These are phyloP conservation scores for Paratrypauchen microcephalus DNA, from an alignment of 2,797 vertebrate genomes.

Conservation along the genomic window DNA sequence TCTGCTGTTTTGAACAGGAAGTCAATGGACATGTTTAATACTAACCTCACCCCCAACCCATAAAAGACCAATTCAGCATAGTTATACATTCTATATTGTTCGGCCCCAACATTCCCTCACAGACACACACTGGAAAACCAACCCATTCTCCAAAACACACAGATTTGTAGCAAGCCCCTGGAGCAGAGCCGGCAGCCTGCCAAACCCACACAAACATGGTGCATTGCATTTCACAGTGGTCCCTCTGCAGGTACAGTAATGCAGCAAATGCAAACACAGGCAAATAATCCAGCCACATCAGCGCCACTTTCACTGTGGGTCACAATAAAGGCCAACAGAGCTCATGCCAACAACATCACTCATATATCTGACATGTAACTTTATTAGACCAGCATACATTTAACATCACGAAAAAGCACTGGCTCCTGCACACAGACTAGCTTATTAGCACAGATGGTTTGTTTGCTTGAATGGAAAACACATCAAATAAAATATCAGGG, in stretches of 20 bases:
- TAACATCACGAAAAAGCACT: constrained; percentile 22
- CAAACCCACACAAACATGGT: constrained; percentile 63
- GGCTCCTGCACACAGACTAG: background rate
- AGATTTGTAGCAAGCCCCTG: constrained; percentile 39
- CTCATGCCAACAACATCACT: constrained; percentile 21
- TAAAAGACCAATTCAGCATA: background rate
- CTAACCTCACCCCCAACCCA: too few relatives aligned
- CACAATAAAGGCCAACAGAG: constrained; percentile 22
- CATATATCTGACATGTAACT: background rate
- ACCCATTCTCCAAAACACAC: constrained; percentile 25
- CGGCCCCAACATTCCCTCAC: constrained; percentile 18
- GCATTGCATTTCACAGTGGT: constrained; percentile 60
- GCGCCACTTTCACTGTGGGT: constrained; percentile 22
- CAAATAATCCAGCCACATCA: constrained; percentile 56
- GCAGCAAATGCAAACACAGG: constrained; percentile 48
- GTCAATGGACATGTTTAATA: too few relatives aligned
- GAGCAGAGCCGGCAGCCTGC: constrained; percentile 59
- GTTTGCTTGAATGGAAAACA: background rate
- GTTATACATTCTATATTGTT: background rate
- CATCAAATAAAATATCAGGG: constrained; percentile 4
- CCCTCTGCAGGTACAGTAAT: constrained; percentile 64
- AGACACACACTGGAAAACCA: constrained; percentile 24
- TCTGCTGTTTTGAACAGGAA: too few relatives aligned
- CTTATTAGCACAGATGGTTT: background rate
- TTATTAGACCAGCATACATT: constrained; percentile 11